Base-by-base conservation (phyloP, 2,797 vertebrate species). In the Sebastes itinus region DNA sequence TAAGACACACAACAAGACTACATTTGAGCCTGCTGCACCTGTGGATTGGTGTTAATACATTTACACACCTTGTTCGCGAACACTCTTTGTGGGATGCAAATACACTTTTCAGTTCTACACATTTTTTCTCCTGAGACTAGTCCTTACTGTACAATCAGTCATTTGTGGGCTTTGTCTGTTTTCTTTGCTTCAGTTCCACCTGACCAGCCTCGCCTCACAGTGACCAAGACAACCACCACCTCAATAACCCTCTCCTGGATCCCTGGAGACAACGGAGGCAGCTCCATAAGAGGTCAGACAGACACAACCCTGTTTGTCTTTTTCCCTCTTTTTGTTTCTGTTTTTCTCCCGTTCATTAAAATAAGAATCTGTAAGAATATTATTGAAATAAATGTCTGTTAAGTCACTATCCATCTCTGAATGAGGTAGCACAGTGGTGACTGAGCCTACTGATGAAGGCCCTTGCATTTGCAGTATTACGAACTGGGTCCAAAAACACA, bases 161-260 rank as follows among this genome's bases (percentile, higher is more conserved):
- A 69, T 72, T 75, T 10, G 7, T 30, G 54, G 22, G 14, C 9
- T 23, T n/a, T 52, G 49, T n/a, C 22, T 42, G 8, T 65, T 42
- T 33, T 1, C 13, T 69, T 7, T 70, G 18, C 30, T 68, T 63
- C 83, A 99, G 98, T 99, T 90, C 98, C 98, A n/a, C 98, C 98
- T 59, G 98, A 99, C 94, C 98, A 99, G 88, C 98, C 98, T 77
- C 97, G 98, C 77, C 97, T 99, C 77, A 99, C 98, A 0, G 98
- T 99, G 62, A 99, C 98, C 81, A 99, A 99, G 94, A 99, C 98
- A 4, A 99, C 98, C 2, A 98, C 97, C 72, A 99, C 97, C 25
- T 99, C 98, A 16, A 99, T 99, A 73, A 98, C 98, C 5, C 97
- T 99, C 59, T 99, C 98, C 77, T 99, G 98, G 98, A 98, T 98